phyloP scores from a whole-genome alignment of 2,113 vertebrate genomes.

The Leucosticte australis region DNA sequence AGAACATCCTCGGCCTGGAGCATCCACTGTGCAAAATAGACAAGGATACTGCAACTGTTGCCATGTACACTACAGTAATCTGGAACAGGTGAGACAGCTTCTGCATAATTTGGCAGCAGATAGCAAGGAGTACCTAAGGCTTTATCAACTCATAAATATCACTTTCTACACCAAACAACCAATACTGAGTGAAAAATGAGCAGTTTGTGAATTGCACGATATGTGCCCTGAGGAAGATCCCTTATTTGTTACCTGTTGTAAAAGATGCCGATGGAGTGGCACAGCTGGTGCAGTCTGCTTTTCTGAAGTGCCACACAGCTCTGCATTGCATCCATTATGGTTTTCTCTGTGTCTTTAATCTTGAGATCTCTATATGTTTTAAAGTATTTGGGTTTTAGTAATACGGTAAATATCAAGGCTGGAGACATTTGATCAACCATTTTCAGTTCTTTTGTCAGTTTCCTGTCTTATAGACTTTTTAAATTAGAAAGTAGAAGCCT shows the following conservation, averaged over 20 bases:
- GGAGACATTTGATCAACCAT: background rate
- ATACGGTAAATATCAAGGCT: background rate
- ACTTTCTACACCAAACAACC: background rate
- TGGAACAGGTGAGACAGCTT: constrained; percentile 84
- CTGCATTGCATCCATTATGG: background rate
- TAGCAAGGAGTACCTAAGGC: background rate
- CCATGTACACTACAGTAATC: constrained; percentile 81
- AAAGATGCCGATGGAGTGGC: background rate
- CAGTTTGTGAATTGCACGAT: background rate
- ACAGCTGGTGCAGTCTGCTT: background rate
- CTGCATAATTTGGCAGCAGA: background rate
- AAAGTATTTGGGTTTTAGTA: background rate
- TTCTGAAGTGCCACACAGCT: background rate
- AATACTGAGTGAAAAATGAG: background rate
- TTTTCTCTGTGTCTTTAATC: background rate
- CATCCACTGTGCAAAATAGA: constrained; percentile 67
- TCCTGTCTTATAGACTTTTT: background rate
- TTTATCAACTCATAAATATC: background rate
- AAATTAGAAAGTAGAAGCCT: background rate
- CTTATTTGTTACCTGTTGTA: background rate
- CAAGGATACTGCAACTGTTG: constrained; percentile 93
- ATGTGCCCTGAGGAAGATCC: background rate
- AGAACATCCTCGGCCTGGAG: constrained; percentile 56
- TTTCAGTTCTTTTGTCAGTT: background rate
- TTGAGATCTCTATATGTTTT: background rate